These are phyloP conservation scores for Pachypeltis micranthus DNA, from an alignment of 1,140 invertebrate species.

Conservation along the genomic window DNA sequence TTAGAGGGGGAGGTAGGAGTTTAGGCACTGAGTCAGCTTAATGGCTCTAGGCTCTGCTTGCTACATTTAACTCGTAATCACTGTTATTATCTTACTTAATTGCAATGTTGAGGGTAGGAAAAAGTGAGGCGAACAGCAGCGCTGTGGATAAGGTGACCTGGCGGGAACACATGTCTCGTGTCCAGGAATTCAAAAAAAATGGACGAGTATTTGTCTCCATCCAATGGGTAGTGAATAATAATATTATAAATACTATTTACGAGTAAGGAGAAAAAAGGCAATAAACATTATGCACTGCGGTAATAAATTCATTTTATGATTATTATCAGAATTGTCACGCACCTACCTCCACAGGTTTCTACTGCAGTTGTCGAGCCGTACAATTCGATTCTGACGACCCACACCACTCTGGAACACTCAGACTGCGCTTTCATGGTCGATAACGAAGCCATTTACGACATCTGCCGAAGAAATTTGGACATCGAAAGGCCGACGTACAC, in stretches of 20 bases:
- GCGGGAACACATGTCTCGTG: too few species aligned
- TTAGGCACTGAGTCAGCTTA: too few species aligned
- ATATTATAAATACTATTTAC: background rate
- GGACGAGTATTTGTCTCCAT: background rate
- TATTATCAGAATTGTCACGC: background rate
- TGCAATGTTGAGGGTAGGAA: too few species aligned
- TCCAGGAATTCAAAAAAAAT: too few species aligned
- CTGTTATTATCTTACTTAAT: too few species aligned
- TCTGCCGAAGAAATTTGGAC: conserved; percentile 76
- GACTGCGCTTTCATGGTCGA: conserved; percentile 84
- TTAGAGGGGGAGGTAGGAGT: too few species aligned
- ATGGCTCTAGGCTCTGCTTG: too few species aligned
- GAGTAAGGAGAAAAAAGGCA: background rate
- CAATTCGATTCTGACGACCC: conserved; percentile 71
- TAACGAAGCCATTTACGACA: conserved; percentile 85
- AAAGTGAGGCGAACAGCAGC: too few species aligned
- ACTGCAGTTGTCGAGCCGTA: conserved; percentile 84
- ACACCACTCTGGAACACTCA: conserved; percentile 69
- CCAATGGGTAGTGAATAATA: background rate
- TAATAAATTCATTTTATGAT: background rate
- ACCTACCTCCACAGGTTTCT: conserved; percentile 46
- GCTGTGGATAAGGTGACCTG: too few species aligned
- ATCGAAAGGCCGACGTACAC: conserved; percentile 74
- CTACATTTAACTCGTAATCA: too few species aligned
- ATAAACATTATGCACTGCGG: background rate